Base-by-base conservation (phyloP, 2,888 invertebrate genomes). In the Phragmatobia fuliginosa region DNA sequence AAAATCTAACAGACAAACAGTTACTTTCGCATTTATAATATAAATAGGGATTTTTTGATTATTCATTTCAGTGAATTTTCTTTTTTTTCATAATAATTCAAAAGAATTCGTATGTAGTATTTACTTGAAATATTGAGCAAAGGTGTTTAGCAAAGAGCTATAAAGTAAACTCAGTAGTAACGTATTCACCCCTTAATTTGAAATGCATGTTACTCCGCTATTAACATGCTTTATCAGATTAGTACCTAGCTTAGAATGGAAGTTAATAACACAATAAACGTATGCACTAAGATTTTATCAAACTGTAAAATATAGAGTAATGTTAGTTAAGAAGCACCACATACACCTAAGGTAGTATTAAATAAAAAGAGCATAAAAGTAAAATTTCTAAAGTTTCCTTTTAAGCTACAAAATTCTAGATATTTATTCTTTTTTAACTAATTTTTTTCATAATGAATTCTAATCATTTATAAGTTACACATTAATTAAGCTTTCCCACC, bases 191-290 rank as follows among this genome's bases (percentile, higher is more conserved):
- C 21, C 62, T 68, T 62, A 67, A 76, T 66, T 49, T 69, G 71
- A 60, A 61, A 60, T 67, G 80, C 80, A 74, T 77, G 77, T 77
- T 76, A 66, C 49, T 69, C 28, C 59, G 62, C 64, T 64, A 70
- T 80, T 79, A 74, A 67, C 59, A 45, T 60, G 56, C 58, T 79
- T 71, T 38, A 80, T 71, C 71, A 56, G 71, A 65, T 77, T 77
- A 62, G 61, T 62, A 38, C 36, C 18, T 38, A 62, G 61, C 61
- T 62, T 62, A 79, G 69, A 67, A 67, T 62, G 56, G 79, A 64
- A 64, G 68, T 65, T 67, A 58, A 31, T 36, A 21, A 67, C 64
- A 63, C 68, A 41, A 25, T 66, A 66, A 56, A 6, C 36, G 61
- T 36, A 38, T 38, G 38, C 61, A 38, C 38, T 38, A 11, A 28